These are phyloP conservation scores for Sminthurides bifidus DNA, from an alignment of 1,140 invertebrate species.

Conservation along the genomic window DNA sequence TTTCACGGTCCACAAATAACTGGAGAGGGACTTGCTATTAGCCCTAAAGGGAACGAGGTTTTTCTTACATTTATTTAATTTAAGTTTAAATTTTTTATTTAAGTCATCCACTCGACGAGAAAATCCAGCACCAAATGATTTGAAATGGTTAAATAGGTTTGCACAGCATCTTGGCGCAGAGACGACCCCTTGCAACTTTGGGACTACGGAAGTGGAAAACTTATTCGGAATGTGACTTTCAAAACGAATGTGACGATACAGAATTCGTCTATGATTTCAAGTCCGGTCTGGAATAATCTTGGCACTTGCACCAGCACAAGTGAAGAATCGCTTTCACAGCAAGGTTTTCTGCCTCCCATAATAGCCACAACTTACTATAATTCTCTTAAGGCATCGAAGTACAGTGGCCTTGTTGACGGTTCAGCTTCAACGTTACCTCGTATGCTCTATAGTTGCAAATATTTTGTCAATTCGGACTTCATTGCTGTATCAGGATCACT, in stretches of 20 bases:
- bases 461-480: constrained; percentile 5
- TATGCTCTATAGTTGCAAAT: constrained; percentile 15
- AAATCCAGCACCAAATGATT: too few relatives aligned
- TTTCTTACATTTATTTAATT: not conserved
- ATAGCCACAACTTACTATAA: not conserved
- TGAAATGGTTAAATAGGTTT: constrained; percentile 8
- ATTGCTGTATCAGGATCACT: constrained; percentile 4
- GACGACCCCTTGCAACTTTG: constrained; percentile 11
- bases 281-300: not conserved
- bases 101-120: too few relatives aligned
- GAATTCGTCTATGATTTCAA: not conserved
- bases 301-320: not conserved
- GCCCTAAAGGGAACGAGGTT: constrained; percentile 17
- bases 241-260: not conserved
- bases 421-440: not conserved
- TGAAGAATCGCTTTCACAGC: not conserved
- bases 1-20: constrained; percentile 14
- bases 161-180: constrained; percentile 15
- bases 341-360: not conserved
- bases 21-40: constrained; percentile 16
- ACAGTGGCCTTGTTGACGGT: too few relatives aligned
- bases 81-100: not conserved
- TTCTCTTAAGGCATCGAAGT: not conserved
- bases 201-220: constrained; percentile 5
- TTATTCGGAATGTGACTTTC: constrained; percentile 4